A percentile compares a stretch with the other conserved stretches of the same genome.
Evolutionary conservation across 2,797 vertebrate species (phyloP).

Genomic region (Crenichthys baileyi): DNA sequence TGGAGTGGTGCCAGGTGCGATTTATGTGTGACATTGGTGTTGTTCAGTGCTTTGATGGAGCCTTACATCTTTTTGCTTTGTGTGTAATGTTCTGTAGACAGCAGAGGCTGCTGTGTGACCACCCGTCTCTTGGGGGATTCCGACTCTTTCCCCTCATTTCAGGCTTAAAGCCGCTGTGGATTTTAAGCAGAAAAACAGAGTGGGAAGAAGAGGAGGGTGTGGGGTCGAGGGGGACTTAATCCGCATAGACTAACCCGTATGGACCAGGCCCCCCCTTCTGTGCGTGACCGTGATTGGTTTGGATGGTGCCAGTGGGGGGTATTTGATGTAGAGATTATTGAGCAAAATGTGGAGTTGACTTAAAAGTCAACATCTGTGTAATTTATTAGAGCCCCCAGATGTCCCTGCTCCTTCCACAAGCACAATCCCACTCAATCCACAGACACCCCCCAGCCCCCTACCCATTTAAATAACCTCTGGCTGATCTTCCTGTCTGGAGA

Average conservation of each 20-base stretch:
- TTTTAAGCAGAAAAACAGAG: conserved; percentile 41
- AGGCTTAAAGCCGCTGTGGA: conserved; percentile 63
- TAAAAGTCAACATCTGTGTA: conserved; percentile 72
- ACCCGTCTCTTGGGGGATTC: conserved; percentile 35
- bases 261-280: conserved; percentile 17
- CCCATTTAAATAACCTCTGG: conserved; percentile 47
- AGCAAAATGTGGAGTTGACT: conserved; percentile 67
- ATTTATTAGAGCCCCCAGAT: conserved; percentile 52
- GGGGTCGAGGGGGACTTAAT: conserved; percentile 45
- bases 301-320: conserved; percentile 57
- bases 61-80: background rate
- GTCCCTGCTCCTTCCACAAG: conserved; percentile 8
- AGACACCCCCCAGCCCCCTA: conserved; percentile 1
- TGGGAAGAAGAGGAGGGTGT: background rate
- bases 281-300: conserved; percentile 63
- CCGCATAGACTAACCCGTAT: conserved; percentile 35
- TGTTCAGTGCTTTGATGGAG: background rate
- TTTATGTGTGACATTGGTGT: background rate
- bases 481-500: conserved; percentile 52
- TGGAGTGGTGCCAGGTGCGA: conserved; percentile 22
- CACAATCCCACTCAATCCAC: conserved; percentile 16
- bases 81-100: conserved; percentile 1
- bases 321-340: conserved; percentile 70
- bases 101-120: background rate
- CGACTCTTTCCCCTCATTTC: conserved; percentile 42